phyloP scores from a whole-genome alignment of 2,888 invertebrate genomes.

The Ochlodes sylvanus region DNA sequence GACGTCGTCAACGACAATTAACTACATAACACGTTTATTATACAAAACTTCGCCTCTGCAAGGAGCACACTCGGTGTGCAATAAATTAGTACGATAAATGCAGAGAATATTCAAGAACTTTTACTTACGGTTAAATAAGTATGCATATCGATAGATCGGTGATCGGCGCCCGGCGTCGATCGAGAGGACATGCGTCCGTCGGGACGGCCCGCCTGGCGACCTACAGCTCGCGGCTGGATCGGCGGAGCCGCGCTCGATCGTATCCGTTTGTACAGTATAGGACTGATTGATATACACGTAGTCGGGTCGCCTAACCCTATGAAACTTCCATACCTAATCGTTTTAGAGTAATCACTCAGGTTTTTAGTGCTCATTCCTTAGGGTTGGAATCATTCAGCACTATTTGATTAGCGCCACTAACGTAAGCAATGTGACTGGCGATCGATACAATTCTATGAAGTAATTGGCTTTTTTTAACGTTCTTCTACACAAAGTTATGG shows the following conservation, averaged over 20 bases:
- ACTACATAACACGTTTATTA: conserved; percentile 43
- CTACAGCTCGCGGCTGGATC: not conserved
- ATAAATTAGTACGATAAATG: conserved; percentile 61
- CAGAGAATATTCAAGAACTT: conserved; percentile 59
- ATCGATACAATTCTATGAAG: too few relatives aligned
- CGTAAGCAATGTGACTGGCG: too few relatives aligned
- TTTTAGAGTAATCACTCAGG: too few relatives aligned
- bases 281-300: not conserved
- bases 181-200: too few relatives aligned
- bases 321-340: too few relatives aligned
- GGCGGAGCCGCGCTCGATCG: not conserved
- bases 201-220: conserved; percentile 41
- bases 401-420: too few relatives aligned
- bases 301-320: not conserved
- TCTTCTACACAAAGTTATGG: not conserved
- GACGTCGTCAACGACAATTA: conserved; percentile 55
- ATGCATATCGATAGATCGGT: conserved; percentile 20
- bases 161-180: not conserved
- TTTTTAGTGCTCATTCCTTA: too few relatives aligned
- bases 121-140: conserved; percentile 54
- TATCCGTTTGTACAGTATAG: not conserved
- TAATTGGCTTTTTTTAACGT: too few relatives aligned
- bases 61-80: conserved; percentile 53
- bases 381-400: too few relatives aligned
- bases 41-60: conserved; percentile 52